A percentile compares a stretch with the other conserved stretches of the same genome.
phyloP scores from a whole-genome alignment of 2,113 vertebrate genomes.

The Corythoichthys haematopterus region DNA sequence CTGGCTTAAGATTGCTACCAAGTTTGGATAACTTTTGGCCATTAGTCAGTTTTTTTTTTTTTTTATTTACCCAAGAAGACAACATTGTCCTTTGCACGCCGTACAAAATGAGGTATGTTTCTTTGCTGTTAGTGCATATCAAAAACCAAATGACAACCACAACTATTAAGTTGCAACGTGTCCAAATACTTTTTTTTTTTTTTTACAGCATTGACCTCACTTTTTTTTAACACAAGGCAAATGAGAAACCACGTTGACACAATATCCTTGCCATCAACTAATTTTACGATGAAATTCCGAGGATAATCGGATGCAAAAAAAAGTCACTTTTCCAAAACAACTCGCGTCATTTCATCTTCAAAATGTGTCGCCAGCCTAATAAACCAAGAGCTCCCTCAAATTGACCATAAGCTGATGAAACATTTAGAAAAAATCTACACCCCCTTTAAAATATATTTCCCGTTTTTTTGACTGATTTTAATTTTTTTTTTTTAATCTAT shows the following conservation, averaged over 20 bases:
- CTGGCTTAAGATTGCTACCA: conserved; percentile 27
- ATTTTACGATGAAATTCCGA: conserved; percentile 24
- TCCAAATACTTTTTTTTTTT: conserved; percentile 45
- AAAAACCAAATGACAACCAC: conserved; percentile 66
- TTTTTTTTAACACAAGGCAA: conserved; percentile 46
- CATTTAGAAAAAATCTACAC: no score
- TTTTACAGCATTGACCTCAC: conserved; percentile 58
- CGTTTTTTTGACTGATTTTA: background rate
- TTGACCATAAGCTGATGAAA: background rate
- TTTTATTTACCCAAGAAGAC: conserved; percentile 39
- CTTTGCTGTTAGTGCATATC: conserved; percentile 71
- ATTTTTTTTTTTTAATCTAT: background rate
- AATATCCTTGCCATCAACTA: conserved; percentile 37
- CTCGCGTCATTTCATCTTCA: background rate
- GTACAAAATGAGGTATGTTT: conserved; percentile 79
- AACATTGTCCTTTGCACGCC: conserved; percentile 52
- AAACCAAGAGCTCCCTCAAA: background rate
- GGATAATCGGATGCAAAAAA: background rate
- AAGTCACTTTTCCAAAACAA: background rate
- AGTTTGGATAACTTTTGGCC: conserved; percentile 32
- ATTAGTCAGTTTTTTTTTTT: conserved; percentile 21
- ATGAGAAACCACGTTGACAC: conserved; percentile 53
- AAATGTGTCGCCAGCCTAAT: background rate
- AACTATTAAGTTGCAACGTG: conserved; percentile 51
- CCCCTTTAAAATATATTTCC: background rate